Base-by-base conservation (phyloP, 2,888 invertebrate genomes). In the Mellilla xanthometata region DNA sequence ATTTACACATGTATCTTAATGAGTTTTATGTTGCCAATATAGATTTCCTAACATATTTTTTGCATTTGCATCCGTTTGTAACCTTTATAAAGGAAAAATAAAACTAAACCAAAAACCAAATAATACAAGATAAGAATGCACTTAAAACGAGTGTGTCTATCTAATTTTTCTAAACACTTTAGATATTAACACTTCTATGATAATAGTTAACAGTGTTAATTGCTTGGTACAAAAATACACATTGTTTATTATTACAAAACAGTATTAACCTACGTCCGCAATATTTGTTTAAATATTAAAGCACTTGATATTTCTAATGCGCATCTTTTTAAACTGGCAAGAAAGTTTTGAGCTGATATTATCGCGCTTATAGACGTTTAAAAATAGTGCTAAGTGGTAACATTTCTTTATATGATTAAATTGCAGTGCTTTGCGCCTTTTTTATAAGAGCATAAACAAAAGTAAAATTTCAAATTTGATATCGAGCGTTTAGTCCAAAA, bases 221-320 rank as follows among this genome's bases (percentile, higher is more conserved):
- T 38, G 41, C 38, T 48, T 66, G 66, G 76, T 81, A 81, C 64
- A 81, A 82, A 81, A 81, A 83, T 81, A 81, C 76, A 57, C 55
- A 56, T 51, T 54, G 52, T 49, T 54, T 56, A 65, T 60, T 62
- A 58, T 60, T 70, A 68, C 65, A 68, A 45, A 72, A 76, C 66
- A 65, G 65, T 67, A 68, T 24, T 27, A 38, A 32, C 32, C 39
- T 42, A 38, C 38, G 23, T 22, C n/a, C n/a, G n/a, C n/a, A n/a
- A n/a, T n/a, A n/a, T n/a, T n/a, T 38, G 9, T 12, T 30, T 4
- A 23, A 23, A n/a, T 7, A 7, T n/a, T 24, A 7, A 24, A 7
- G 4, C 42, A 42, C 5, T 33, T 48, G n/a, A n/a, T n/a, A 44
- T 36, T 44, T 44, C 38, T 54, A 52, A 51, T 49, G 40, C 47